These are phyloP conservation scores for Trochalopteron elliotii DNA, from an alignment of 2,113 vertebrate species.

Conservation along the genomic window DNA sequence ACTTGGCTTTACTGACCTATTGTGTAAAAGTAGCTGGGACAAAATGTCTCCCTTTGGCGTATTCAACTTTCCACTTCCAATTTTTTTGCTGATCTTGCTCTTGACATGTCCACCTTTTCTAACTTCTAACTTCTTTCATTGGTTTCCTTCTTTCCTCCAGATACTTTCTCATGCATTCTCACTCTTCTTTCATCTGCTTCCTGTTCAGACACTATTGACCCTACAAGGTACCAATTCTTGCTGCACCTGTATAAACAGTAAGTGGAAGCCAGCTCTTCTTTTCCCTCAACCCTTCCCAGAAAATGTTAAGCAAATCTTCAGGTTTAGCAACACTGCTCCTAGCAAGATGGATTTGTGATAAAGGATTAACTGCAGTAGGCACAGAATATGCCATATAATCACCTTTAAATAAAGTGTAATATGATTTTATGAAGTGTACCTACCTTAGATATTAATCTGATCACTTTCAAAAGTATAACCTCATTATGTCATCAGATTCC, in stretches of 20 bases:
- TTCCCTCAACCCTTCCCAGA: accelerated
- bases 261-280: background rate
- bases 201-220: background rate
- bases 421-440: background rate
- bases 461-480: background rate
- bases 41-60: background rate
- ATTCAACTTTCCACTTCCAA: background rate
- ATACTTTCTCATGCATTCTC: background rate
- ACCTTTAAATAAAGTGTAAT: background rate
- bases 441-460: background rate
- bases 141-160: background rate
- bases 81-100: background rate
- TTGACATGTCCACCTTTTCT: background rate
- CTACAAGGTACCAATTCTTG: background rate
- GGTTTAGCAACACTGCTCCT: background rate
- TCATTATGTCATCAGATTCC: background rate
- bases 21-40: background rate
- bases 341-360: background rate
- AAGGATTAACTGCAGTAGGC: background rate
- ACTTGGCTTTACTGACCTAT: background rate
- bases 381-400: background rate
- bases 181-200: background rate
- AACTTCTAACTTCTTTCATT: background rate
- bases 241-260: background rate
- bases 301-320: background rate